Evolutionary conservation across 1,140 invertebrate species (phyloP).

Genomic region (Drosophila arizonae): DNA sequence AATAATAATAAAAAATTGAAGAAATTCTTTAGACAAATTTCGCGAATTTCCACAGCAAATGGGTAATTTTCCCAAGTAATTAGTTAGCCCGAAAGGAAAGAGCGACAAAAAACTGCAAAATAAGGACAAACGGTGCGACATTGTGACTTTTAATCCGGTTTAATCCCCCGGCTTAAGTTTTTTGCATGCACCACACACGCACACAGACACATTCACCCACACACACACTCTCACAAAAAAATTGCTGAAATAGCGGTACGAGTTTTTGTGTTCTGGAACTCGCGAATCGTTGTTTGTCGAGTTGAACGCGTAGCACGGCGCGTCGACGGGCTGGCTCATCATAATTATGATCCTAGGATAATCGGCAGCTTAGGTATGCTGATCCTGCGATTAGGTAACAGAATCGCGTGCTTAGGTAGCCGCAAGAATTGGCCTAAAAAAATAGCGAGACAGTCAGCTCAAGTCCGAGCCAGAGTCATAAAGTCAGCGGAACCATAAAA

Average conservation of each 20-base stretch:
- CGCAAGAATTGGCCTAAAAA: constrained; percentile 76
- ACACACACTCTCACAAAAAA: constrained; percentile 10
- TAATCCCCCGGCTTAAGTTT: constrained; percentile 79
- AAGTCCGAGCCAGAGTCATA: constrained; percentile 40
- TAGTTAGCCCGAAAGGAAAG: constrained; percentile 71
- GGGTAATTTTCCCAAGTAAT: constrained; percentile 75
- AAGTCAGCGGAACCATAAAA: constrained; percentile 68
- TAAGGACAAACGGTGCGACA: constrained; percentile 53
- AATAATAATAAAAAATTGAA: constrained; percentile 39
- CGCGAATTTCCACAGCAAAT: constrained; percentile 75
- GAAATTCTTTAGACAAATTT: constrained; percentile 53
- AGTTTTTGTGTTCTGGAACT: constrained; percentile 21
- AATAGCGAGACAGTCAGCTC: constrained; percentile 31
- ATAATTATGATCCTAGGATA: constrained; percentile 82
- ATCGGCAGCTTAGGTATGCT: constrained; percentile 77
- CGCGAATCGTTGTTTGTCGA: constrained; percentile 29
- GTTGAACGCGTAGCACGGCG: constrained; percentile 47
- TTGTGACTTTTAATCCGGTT: constrained; percentile 78
- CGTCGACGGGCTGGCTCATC: constrained; percentile 63
- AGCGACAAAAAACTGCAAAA: constrained; percentile 56
- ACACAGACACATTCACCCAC: constrained; percentile 5
- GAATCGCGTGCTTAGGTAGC: constrained; percentile 76
- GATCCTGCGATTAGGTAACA: constrained; percentile 78
- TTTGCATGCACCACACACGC: constrained; percentile 48
- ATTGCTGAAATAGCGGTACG: constrained; percentile 26